phyloP scores from a whole-genome alignment of 2,797 vertebrate genomes.

The Gallinago solitaria region DNA sequence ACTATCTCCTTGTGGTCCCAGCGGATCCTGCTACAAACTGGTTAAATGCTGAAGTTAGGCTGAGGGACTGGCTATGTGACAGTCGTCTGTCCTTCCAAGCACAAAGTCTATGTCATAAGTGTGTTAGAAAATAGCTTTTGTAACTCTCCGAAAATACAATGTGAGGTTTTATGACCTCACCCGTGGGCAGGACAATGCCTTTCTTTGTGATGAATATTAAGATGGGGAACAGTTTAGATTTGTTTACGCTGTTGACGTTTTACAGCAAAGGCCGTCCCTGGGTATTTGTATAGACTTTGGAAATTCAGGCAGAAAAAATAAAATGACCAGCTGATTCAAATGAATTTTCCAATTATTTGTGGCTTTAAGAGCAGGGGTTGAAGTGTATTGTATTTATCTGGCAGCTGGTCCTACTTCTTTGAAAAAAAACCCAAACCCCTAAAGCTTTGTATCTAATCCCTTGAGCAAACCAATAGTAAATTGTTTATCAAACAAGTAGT shows the following conservation, averaged over 20 bases:
- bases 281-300: conserved; percentile 7
- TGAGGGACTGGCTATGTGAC: neutral
- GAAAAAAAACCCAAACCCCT: neutral
- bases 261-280: neutral
- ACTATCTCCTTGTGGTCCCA: neutral
- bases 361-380: conserved; percentile 57
- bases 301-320: conserved; percentile 45
- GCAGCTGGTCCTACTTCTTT: conserved; percentile 55
- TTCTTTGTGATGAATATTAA: conserved; percentile 6
- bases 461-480: conserved; percentile 42
- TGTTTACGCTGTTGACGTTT: conserved; percentile 33
- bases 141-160: neutral
- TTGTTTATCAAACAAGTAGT: conserved; percentile 24
- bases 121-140: neutral
- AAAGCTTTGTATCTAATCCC: conserved; percentile 48
- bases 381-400: conserved; percentile 43
- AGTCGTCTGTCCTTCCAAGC: neutral
- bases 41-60: neutral
- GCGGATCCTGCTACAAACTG: neutral
- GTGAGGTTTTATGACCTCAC: neutral
- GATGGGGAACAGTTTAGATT: neutral
- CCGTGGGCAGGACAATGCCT: neutral
- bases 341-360: conserved; percentile 60
- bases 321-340: conserved; percentile 45
- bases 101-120: neutral